phyloP scores from a whole-genome alignment of 1,140 invertebrate species.

The Pectinophora gossypiella region DNA sequence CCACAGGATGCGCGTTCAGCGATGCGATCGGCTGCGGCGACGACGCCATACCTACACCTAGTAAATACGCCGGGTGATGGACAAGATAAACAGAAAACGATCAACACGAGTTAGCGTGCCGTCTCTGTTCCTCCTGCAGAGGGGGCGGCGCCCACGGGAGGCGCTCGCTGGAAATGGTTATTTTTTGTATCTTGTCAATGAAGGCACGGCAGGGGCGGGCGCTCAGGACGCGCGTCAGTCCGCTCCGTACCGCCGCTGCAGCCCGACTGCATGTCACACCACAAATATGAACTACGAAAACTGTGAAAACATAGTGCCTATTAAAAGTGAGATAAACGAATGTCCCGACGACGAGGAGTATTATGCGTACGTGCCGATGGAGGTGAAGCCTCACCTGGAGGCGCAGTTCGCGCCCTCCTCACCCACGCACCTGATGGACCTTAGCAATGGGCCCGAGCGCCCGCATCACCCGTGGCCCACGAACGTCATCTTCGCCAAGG shows the following conservation, averaged over 20 bases:
- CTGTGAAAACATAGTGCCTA: conserved; percentile 51
- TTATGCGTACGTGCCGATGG: conserved; percentile 47
- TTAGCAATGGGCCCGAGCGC: conserved; percentile 53
- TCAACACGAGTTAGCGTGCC: conserved; percentile 26
- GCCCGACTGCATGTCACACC: conserved; percentile 27
- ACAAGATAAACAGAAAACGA: conserved; percentile 63
- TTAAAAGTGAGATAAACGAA: conserved; percentile 59
- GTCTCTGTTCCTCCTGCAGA: conserved; percentile 42
- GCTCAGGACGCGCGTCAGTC: conserved; percentile 28
- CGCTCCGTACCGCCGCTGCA: conserved; percentile 32
- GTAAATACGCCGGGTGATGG: conserved; percentile 58
- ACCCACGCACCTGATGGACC: conserved; percentile 60
- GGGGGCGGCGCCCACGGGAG: conserved; percentile 49
- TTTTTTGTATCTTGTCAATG: conserved; percentile 72
- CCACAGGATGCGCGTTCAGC: conserved; percentile 41
- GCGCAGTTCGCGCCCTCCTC: conserved; percentile 54
- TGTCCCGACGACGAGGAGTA: conserved; percentile 57
- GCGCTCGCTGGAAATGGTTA: conserved; percentile 55
- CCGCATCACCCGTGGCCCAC: conserved; percentile 39
- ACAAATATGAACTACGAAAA: conserved; percentile 58
- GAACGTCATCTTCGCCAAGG: conserved; percentile 38
- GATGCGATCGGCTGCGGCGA: conserved; percentile 55
- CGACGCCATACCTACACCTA: conserved; percentile 23
- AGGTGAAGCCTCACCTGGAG: conserved; percentile 47
- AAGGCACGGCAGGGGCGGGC: conserved; percentile 53